Base-by-base conservation (phyloP, 2,888 invertebrate genomes). In the Agapostemon virescens region DNA sequence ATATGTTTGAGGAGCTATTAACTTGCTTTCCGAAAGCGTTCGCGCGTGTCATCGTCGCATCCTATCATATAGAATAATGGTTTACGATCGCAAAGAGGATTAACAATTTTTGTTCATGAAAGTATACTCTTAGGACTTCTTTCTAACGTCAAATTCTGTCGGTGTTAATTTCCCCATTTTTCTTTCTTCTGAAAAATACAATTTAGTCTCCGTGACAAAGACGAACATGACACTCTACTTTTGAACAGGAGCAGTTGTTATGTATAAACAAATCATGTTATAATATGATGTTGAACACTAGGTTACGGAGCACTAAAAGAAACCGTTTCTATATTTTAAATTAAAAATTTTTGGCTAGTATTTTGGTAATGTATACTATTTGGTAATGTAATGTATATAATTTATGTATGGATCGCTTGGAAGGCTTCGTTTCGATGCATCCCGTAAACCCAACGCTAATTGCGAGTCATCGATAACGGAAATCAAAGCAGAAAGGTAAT, bases 211-310 rank as follows among this genome's bases (percentile, higher is more conserved):
- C 63, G 20, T n/a, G 36, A 63, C 63, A n/a, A 20, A 36, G n/a
- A 36, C 33, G 63, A 20, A 63, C n/a, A 63, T 36, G 63, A 13
- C n/a, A 33, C 36, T 63, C 36, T 15, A 63, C 63, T 36, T 63
- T 5, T 11, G n/a, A 63, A 36, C 63, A 63, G 49, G 11, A n/a
- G 49, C n/a, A 49, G 49, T n/a, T n/a, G 49, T 4, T 49, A n/a
- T n/a, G n/a, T n/a, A n/a, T n/a, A n/a, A n/a, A n/a, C n/a, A n/a
- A n/a, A n/a, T n/a, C n/a, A n/a, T n/a, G n/a, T n/a, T n/a, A n/a
- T n/a, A n/a, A n/a, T n/a, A n/a, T n/a, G n/a, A n/a, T n/a, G n/a
- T n/a, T n/a, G n/a, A n/a, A n/a, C n/a, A n/a, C n/a, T n/a, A n/a
- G n/a, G n/a, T n/a, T n/a, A n/a, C n/a, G n/a, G n/a, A n/a, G n/a